phyloP scores from a whole-genome alignment of 2,113 vertebrate genomes.

The Dicerorhinus sumatrensis region DNA sequence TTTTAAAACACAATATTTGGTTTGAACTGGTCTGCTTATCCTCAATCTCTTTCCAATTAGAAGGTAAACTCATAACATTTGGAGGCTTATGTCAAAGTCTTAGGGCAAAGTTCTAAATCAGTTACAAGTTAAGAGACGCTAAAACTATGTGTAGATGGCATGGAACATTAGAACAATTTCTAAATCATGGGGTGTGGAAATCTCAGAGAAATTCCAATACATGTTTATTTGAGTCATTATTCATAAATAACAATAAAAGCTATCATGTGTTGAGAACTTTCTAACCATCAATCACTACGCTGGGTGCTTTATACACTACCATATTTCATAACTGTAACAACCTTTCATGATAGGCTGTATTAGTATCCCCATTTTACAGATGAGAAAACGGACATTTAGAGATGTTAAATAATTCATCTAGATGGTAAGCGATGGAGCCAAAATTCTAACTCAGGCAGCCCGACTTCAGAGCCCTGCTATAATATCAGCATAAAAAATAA shows the following conservation, averaged over 20 bases:
- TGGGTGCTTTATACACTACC: not conserved
- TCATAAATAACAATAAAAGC: not conserved
- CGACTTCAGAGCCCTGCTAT: not conserved
- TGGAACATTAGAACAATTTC: slow-evolving; percentile 13
- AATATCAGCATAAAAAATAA: not conserved
- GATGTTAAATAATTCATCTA: slow-evolving; percentile 13
- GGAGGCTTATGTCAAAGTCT: not conserved
- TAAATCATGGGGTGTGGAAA: not conserved
- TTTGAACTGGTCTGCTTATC: not conserved
- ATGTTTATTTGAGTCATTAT: not conserved
- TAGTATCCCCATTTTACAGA: not conserved
- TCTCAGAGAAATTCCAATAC: not conserved
- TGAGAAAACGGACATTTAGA: not conserved
- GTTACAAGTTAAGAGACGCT: not conserved
- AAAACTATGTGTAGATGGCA: not conserved
- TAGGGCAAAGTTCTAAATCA: not conserved
- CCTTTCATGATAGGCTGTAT: not conserved
- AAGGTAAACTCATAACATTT: not conserved
- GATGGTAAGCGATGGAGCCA: not conserved
- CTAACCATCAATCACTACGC: not conserved
- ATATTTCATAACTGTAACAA: not conserved
- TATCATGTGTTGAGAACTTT: not conserved
- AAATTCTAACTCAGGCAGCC: slow-evolving; percentile 10
- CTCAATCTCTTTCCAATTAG: slow-evolving; percentile 6
- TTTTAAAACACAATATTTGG: not conserved